A percentile compares a stretch with the other conserved stretches of the same genome.
Evolutionary conservation across 2,888 invertebrate genomes (phyloP).

Genomic region (Lapara coniferarum): DNA sequence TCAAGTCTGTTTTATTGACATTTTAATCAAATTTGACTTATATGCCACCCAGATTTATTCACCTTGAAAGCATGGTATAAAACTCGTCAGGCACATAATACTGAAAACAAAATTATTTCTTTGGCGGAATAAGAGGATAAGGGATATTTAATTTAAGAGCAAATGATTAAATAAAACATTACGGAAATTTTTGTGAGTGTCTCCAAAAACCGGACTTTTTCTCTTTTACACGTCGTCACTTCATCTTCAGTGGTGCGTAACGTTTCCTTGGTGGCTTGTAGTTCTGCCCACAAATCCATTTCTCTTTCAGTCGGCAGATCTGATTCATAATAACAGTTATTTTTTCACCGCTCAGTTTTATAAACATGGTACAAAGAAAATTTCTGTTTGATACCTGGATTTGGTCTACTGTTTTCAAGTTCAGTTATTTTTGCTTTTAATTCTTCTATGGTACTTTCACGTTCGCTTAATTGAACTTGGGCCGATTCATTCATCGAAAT

Average conservation of each 20-base stretch:
- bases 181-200: conserved; percentile 73
- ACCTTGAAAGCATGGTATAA: conserved; percentile 53
- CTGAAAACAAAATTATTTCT: conserved; percentile 60
- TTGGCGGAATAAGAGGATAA: conserved; percentile 27
- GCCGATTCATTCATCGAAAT: conserved; percentile 51
- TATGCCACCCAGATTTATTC: conserved; percentile 39
- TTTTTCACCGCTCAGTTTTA: neutral
- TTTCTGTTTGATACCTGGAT: conserved; percentile 55
- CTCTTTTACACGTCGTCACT: conserved; percentile 65
- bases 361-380: neutral
- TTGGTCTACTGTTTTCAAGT: conserved; percentile 63
- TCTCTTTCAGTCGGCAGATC: conserved; percentile 74
- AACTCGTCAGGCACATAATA: conserved; percentile 62
- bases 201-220: conserved; percentile 75
- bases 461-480: conserved; percentile 52
- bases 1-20: neutral
- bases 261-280: conserved; percentile 74
- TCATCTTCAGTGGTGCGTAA: conserved; percentile 73
- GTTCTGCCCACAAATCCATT: conserved; percentile 73
- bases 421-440: conserved; percentile 62
- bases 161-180: conserved; percentile 40
- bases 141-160: conserved; percentile 2
- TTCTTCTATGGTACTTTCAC: conserved; percentile 55
- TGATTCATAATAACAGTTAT: conserved; percentile 33
- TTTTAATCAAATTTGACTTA: conserved; percentile 22